Conservation (phyloP, 2,113 vertebrate genomes). For the Danionella cerebrum region DNA sequence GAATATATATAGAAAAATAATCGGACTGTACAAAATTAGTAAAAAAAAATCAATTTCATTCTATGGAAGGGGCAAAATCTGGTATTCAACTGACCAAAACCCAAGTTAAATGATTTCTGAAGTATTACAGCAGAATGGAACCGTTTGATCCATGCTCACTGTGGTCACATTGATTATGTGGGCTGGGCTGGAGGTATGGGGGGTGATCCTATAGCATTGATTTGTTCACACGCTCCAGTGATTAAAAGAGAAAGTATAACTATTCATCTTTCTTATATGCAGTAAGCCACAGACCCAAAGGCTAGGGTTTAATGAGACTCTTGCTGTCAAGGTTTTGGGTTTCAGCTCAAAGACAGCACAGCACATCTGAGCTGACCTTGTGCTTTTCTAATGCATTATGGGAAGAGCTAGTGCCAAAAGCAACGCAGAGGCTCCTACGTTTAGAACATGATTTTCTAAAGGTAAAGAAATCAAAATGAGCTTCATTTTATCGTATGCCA, state of each 20-base stretch:
- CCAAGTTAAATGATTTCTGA: no score
- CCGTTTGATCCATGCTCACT: not conserved
- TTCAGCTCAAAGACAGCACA: not conserved
- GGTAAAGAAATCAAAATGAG: not conserved
- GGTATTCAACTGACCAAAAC: no score
- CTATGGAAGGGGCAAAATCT: no score
- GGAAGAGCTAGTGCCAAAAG: not conserved
- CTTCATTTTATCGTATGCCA: no score
- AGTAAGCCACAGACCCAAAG: not conserved
- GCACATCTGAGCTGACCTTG: not conserved
- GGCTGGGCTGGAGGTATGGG: constrained; percentile 3
- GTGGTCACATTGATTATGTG: constrained; percentile 5
- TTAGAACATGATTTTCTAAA: not conserved
- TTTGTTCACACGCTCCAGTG: constrained; percentile 2
- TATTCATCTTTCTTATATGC: not conserved
- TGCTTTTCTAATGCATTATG: not conserved
- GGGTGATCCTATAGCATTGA: constrained; percentile 15
- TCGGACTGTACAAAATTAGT: no score
- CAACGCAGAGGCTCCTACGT: not conserved
- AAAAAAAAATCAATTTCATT: no score
- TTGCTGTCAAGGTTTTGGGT: constrained; percentile 11
- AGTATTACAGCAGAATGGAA: not conserved
- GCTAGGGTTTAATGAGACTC: not conserved
- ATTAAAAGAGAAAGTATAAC: constrained; percentile 19
- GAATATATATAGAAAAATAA: no score